Evolutionary conservation across 2,888 invertebrate genomes (phyloP), one percentile per base, ranked within the genome.

Genomic region (Pomacea canaliculata): DNA sequence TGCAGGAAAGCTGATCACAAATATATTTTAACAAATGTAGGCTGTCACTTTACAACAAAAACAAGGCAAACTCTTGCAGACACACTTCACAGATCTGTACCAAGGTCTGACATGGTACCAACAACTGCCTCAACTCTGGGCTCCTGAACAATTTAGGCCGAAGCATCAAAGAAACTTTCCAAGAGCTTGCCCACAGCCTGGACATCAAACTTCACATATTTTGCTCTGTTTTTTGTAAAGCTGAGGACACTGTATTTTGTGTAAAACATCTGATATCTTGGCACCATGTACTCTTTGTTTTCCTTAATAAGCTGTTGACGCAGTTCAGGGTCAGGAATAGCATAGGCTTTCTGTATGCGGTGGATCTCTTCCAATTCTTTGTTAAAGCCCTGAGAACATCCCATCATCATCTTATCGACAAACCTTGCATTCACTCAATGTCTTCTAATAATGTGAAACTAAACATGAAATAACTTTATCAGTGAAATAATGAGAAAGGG

Each of bases 281-380:
- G 97, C 84, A 97, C 92, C 80, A 98, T 93, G 79, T 95, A 94
- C 87, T 96, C 95, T 89, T 96, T 96, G 92, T 97, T 96, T 91
- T 96, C 97, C 19, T 95, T 93, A 89, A 97, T 97, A 70, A 98
- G 93, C 77, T 94, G 94, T 90, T 96, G 96, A 67, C 98, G 93
- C 73, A 98, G 92, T 87, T 97, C 96, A 0, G 95, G 93, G 92
- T 98, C 98, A 0, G 98, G 98, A 86, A 98, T 96, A 72, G 97
- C 96, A 92, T 97, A 98, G 60, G 95, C 94, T 79, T 96, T 94
- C 92, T 98, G 98, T 56, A 94, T 93, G 83, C 95, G 94, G 3
- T 94, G 93, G 19, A 95, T 93, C 86, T 98, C 97, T 88, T 98
- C 98, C 90, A 98, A 94, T 91, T 98, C 98, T 89, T 97, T 96